Evolutionary conservation across 1,140 invertebrate genomes (phyloP).

Genomic region (Drosophila truncata): DNA sequence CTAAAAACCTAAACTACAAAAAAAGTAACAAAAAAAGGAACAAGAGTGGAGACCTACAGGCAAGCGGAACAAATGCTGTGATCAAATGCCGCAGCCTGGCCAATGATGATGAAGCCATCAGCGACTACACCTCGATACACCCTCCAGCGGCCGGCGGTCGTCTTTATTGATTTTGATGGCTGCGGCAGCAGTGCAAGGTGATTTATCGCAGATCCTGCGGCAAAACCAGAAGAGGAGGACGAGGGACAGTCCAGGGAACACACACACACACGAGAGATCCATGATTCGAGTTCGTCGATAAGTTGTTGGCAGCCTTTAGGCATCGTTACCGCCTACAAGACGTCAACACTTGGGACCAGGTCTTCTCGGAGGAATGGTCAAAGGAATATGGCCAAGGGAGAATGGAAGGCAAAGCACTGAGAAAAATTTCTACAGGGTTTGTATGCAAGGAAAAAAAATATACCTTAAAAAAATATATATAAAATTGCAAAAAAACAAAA

Average conservation of each 20-base stretch:
- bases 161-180: slow-evolving; percentile 75
- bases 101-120: slow-evolving; percentile 76
- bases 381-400: slow-evolving; percentile 11
- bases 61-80: slow-evolving; percentile 72
- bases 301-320: slow-evolving; percentile 66
- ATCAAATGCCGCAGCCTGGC: slow-evolving; percentile 62
- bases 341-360: slow-evolving; percentile 64
- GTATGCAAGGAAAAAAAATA: background rate
- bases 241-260: slow-evolving; percentile 28
- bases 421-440: background rate
- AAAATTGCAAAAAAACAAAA: too few relatives aligned
- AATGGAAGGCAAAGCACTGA: background rate
- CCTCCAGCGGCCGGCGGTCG: slow-evolving; percentile 36
- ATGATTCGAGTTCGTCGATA: slow-evolving; percentile 75
- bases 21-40: slow-evolving; percentile 12
- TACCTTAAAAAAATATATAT: too few relatives aligned
- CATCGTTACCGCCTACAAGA: slow-evolving; percentile 72
- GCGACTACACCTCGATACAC: slow-evolving; percentile 72
- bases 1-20: slow-evolving; percentile 3
- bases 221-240: slow-evolving; percentile 35
- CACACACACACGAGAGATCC: slow-evolving; percentile 6
- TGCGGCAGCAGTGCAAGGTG: slow-evolving; percentile 63
- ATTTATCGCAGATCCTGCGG: slow-evolving; percentile 83
- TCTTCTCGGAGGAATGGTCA: slow-evolving; percentile 3
- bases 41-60: slow-evolving; percentile 59